These are phyloP conservation scores for Campylorhamphus procurvoides DNA, from an alignment of 2,113 vertebrate genomes.

Conservation along the genomic window DNA sequence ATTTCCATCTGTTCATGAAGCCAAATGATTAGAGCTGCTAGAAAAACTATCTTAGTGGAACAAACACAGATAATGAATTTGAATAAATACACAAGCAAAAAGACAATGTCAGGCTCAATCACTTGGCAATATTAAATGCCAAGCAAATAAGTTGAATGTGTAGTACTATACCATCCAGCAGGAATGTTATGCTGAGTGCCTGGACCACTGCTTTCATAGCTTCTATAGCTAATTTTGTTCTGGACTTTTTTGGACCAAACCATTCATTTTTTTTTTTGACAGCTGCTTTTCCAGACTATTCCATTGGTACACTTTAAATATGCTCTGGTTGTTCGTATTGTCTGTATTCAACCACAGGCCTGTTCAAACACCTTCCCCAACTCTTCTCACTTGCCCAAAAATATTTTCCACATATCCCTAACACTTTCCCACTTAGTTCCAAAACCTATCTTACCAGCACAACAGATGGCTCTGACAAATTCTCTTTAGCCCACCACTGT, in stretches of 20 bases:
- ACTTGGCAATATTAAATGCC: background rate
- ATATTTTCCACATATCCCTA: background rate
- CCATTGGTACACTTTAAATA: accelerated
- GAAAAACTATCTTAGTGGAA: slow-evolving; percentile 39
- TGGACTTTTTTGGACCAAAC: background rate
- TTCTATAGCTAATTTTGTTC: background rate
- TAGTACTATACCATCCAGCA: background rate
- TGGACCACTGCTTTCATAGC: background rate
- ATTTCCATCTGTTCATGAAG: slow-evolving; percentile 57
- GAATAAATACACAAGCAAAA: slow-evolving; percentile 46
- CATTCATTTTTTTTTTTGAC: background rate
- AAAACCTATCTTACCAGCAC: background rate
- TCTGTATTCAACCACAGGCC: background rate
- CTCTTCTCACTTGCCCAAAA: background rate
- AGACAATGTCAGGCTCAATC: slow-evolving; percentile 28
- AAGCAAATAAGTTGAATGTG: background rate
- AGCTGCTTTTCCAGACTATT: background rate
- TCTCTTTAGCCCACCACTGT: background rate
- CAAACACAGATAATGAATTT: slow-evolving; percentile 55
- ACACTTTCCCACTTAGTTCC: background rate
- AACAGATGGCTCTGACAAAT: background rate
- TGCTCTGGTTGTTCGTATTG: accelerated
- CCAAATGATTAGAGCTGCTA: slow-evolving; percentile 17
- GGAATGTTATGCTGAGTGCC: background rate
- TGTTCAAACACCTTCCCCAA: background rate